Percentiles rank a stretch among this genome's conserved stretches.
phyloP scores from a whole-genome alignment of 2,113 vertebrate species.

The Ascaphus truei region DNA sequence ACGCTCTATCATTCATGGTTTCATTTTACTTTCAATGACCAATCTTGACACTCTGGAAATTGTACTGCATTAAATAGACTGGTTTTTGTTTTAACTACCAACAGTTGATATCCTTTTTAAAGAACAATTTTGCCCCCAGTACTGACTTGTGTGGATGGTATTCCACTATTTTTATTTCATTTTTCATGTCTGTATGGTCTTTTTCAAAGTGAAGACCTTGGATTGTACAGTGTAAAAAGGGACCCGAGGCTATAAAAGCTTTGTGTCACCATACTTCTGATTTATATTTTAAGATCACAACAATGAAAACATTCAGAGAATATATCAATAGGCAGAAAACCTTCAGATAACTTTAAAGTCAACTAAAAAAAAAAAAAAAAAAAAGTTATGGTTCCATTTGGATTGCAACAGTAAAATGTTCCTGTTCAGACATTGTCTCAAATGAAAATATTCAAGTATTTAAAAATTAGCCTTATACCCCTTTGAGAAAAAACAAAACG shows the following conservation, averaged over 20 bases:
- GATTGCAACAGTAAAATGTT: too few species aligned
- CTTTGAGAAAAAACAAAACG: too few species aligned
- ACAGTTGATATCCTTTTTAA: background rate
- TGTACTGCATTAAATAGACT: background rate
- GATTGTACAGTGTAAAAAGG: background rate
- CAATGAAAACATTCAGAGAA: slow-evolving; percentile 16
- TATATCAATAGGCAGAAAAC: slow-evolving; percentile 1
- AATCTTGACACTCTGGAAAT: too few species aligned
- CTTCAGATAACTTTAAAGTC: slow-evolving; percentile 5
- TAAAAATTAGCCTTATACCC: too few species aligned
- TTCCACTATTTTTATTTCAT: slow-evolving; percentile 26
- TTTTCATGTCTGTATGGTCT: background rate
- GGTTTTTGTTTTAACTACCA: background rate
- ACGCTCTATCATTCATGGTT: background rate
- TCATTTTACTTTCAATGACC: background rate
- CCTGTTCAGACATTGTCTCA: too few species aligned
- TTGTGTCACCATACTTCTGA: slow-evolving; percentile 20
- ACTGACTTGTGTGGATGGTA: slow-evolving; percentile 35
- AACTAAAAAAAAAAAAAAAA: slow-evolving; percentile 5
- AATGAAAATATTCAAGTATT: too few species aligned
- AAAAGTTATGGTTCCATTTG: background rate
- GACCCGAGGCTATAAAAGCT: slow-evolving; percentile 18
- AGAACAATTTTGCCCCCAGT: background rate
- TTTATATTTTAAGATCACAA: slow-evolving; percentile 11
- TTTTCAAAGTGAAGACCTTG: slow-evolving; percentile 15